Base-by-base conservation (phyloP, 2,113 vertebrate genomes). In the Oreochromis niloticus region DNA sequence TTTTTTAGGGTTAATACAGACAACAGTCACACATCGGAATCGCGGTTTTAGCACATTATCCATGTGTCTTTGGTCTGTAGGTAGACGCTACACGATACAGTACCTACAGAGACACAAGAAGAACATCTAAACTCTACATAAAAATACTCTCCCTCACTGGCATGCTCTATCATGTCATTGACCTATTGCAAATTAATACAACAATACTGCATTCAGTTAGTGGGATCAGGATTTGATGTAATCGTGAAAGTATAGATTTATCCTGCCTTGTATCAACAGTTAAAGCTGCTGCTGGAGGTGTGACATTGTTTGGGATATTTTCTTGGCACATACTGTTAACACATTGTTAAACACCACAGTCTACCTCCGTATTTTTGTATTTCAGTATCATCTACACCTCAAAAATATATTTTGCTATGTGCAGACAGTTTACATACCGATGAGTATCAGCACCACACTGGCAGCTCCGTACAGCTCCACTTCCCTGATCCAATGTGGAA, bases 401-500 rank as follows among this genome's bases (percentile, higher is more conserved):
- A 1, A 34, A 9, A 46, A 36, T 19, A 48, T 73, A 9, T 54
- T 57, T 7, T 54, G 7, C 4, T 6, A 10, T 75, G 55, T 87
- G 30, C 27, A 57, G 19, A 13, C 46, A 12, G 24, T 80, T 8
- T 50, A 54, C 96, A 46, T 96, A 99, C 98, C 98, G 17, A 99
- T 98, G n/a, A 99, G 96, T 94, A 99, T 97, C 6, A 98, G 88
- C 41, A 98, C 96, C 92, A 99, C 93, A 66, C 97, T 98, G 22
- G 97, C 96, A 0, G 98, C 98, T 39, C 98, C 98, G 3, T 97
- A 99, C 87, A 97, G 97, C 94, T 98, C 97, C 87, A 99, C 96
- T 95, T 99, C 98, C 0, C 96, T 95, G 93, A 99, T 97, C 98
- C 98, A 99, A 78, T 98, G 97, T 54, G 97, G 95, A 84, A 99